Percentiles rank a stretch among this genome's conserved stretches.
Conservation (phyloP, 2,797 vertebrate genomes). For the Megaceryle alcyon region DNA sequence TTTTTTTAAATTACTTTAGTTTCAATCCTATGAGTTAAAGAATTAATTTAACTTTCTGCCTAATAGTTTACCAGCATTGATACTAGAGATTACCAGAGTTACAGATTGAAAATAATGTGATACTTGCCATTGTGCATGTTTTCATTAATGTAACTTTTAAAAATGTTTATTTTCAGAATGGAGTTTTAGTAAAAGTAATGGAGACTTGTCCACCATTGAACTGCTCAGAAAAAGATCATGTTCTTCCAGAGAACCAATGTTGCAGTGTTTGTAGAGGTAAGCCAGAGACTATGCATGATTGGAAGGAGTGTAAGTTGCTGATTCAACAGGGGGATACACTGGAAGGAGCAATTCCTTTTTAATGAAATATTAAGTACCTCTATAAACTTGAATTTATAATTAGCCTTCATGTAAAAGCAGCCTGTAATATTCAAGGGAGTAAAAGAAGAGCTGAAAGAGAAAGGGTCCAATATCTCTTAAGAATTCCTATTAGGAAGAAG, state of each 20-base stretch:
- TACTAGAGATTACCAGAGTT: neutral
- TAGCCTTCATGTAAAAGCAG: neutral
- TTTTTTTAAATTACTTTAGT: neutral
- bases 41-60: neutral
- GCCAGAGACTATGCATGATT: neutral
- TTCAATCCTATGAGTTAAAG: neutral
- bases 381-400: neutral
- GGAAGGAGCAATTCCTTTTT: neutral
- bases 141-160: neutral
- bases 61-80: neutral
- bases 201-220: constrained; percentile 89
- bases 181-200: constrained; percentile 88
- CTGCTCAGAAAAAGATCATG: constrained; percentile 86
- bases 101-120: neutral
- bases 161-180: constrained; percentile 83
- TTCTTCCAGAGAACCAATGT: constrained; percentile 91
- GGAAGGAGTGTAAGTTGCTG: neutral
- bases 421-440: neutral
- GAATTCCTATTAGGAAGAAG: neutral
- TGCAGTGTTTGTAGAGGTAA: constrained; percentile 94
- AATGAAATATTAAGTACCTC: neutral
- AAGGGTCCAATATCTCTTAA: neutral
- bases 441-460: neutral
- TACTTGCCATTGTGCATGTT: neutral
- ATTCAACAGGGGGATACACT: neutral